phyloP scores from a whole-genome alignment of 2,797 vertebrate genomes.

The Sebastes flavidus region DNA sequence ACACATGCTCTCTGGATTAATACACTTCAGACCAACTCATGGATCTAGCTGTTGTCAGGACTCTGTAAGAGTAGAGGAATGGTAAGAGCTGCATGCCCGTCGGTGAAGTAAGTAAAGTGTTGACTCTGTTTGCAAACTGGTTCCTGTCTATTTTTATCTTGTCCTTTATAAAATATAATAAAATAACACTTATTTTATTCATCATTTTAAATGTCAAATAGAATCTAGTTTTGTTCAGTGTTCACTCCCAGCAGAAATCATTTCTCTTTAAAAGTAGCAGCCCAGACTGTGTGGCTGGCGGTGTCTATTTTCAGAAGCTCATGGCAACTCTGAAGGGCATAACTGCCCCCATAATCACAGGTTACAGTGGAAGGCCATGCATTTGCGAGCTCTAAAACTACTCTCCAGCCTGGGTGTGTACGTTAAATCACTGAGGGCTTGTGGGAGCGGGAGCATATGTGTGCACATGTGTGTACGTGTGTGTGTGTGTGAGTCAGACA shows the following conservation, averaged over 20 bases:
- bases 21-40: constrained; percentile 31
- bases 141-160: neutral
- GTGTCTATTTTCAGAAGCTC: constrained; percentile 85
- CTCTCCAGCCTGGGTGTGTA: constrained; percentile 75
- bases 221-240: neutral
- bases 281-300: constrained; percentile 78
- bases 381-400: constrained; percentile 72
- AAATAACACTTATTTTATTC: neutral
- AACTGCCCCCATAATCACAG: constrained; percentile 82
- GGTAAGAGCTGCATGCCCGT: constrained; percentile 64
- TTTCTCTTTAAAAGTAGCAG: constrained; percentile 80
- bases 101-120: neutral
- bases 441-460: constrained; percentile 50
- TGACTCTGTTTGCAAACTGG: neutral
- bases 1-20: constrained; percentile 50
- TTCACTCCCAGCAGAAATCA: constrained; percentile 55
- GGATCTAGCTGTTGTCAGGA: constrained; percentile 55
- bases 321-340: constrained; percentile 79
- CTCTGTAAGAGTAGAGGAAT: constrained; percentile 47
- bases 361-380: constrained; percentile 72
- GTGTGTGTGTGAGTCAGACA: constrained; percentile 44
- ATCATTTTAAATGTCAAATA: neutral
- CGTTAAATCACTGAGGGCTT: constrained; percentile 60
- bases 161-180: neutral
- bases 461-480: constrained; percentile 18